Evolutionary conservation across 2,888 invertebrate species (phyloP), one percentile per base, ranked within the genome.

Genomic region (Philereme vetulata): DNA sequence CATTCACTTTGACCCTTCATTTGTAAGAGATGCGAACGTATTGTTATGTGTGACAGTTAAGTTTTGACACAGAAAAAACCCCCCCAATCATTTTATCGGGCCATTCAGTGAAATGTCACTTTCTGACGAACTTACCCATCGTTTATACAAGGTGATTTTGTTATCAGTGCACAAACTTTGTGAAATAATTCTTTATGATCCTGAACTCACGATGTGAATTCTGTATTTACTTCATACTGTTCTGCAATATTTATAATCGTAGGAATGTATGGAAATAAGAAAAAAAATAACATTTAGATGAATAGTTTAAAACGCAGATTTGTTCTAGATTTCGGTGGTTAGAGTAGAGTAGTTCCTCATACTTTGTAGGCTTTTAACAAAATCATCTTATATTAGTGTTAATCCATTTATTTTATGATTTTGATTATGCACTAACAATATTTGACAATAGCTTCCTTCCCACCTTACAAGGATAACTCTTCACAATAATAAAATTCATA

Each of bases 361-460:
- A 21, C 1, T 44, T 21, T 11, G 5, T 21, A 4, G 5, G 8
- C 10, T 43, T 9, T 43, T n/a, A 43, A 43, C 8, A 44, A 36
- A 9, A 11, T 11, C 8, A 35, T 43, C 55, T 7, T 11, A 11
- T 40, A 51, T 56, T 69, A 84, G 88, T 88, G 86, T 88, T 76
- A 71, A 85, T 85, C 82, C 84, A 84, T 76, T 77, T 80, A 82
- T n/a, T n/a, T n/a, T n/a, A n/a, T n/a, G n/a, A n/a, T n/a, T n/a
- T n/a, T 82, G 84, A 88, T 88, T 86, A 86, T 87, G 83, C 85
- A 84, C 74, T 77, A 80, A 86, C 80, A 81, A 33, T 57, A 71
- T 74, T 67, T 65, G 66, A 83, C 83, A 85, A 88, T 81, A 74
- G 75, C 58, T 35, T 40, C 42, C 53, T 53, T 45, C 51, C 44